Evolutionary conservation across 2,113 vertebrate species (phyloP).

Genomic region (Origma solitaria): DNA sequence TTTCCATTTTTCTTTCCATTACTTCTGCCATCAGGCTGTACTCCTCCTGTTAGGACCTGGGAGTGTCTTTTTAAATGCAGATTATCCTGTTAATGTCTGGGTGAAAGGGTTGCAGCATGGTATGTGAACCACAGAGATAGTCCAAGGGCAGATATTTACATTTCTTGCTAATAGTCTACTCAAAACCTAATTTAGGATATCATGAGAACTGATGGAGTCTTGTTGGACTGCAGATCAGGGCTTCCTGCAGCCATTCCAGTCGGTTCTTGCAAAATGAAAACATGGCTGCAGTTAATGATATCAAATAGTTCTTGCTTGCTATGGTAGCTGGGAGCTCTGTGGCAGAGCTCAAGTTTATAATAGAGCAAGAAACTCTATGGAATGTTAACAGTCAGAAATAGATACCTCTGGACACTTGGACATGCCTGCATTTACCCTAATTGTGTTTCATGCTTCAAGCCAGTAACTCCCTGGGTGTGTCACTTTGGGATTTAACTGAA

Average conservation of each 20-base stretch:
- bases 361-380: background rate
- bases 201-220: background rate
- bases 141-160: background rate
- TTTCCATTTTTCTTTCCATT: background rate
- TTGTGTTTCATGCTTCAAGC: background rate
- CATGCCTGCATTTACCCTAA: slow-evolving; percentile 36
- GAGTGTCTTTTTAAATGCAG: background rate
- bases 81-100: background rate
- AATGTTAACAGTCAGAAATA: slow-evolving; percentile 46
- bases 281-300: background rate
- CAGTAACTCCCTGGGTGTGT: background rate
- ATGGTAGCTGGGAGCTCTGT: background rate
- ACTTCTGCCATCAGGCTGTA: background rate
- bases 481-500: background rate
- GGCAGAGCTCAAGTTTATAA: background rate
- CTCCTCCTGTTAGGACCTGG: background rate
- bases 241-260: background rate
- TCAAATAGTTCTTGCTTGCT: background rate
- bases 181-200: background rate
- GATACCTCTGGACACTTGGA: slow-evolving; percentile 42
- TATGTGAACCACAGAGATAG: background rate
- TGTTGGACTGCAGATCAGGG: background rate
- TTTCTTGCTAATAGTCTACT: background rate
- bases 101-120: background rate
- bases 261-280: background rate